Evolutionary conservation across 2,113 vertebrate genomes (phyloP).

Genomic region (Protomyctophum bolini): DNA sequence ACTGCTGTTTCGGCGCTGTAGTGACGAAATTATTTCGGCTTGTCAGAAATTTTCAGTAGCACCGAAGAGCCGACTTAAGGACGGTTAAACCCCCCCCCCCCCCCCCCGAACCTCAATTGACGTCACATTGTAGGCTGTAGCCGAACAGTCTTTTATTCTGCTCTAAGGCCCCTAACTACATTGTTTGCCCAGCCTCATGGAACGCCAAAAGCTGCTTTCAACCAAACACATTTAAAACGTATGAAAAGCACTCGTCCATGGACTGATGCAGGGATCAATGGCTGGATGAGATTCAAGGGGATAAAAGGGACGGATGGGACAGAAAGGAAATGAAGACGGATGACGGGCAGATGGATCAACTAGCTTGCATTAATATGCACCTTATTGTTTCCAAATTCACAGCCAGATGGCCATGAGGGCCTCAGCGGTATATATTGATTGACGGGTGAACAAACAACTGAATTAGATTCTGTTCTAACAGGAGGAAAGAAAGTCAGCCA

Average conservation of each 20-base stretch:
- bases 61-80: too few species aligned
- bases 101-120: too few species aligned
- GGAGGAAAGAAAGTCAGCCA: background rate
- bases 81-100: too few species aligned
- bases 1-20: too few species aligned
- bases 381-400: constrained; percentile 10
- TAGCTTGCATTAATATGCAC: background rate
- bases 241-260: constrained; percentile 23
- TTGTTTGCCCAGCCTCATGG: too few species aligned
- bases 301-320: constrained; percentile 24
- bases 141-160: too few species aligned
- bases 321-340: constrained; percentile 16
- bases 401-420: background rate
- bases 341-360: constrained; percentile 18
- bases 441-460: background rate
- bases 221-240: constrained; percentile 21
- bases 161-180: too few species aligned
- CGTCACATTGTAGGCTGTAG: too few species aligned
- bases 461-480: background rate
- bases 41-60: too few species aligned
- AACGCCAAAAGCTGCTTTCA: background rate
- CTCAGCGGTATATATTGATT: background rate
- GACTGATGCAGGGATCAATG: constrained; percentile 36
- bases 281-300: constrained; percentile 14
- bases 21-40: too few species aligned